Base-by-base conservation (phyloP, 2,888 invertebrate species). In the Stegana nigrithorax region DNA sequence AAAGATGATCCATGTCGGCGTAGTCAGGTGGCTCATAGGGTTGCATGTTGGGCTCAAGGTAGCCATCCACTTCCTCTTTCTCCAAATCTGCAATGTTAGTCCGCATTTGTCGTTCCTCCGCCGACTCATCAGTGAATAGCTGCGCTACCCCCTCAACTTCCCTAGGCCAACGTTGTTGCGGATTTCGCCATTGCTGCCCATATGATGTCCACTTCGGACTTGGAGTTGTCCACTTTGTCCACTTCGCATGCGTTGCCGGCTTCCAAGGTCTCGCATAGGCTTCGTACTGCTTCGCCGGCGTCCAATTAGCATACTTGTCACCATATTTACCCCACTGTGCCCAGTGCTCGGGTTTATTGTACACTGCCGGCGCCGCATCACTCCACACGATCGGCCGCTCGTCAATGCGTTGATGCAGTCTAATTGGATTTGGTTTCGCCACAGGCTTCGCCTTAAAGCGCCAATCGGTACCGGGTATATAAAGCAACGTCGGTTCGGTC, bases 401-500 rank as follows among this genome's bases (percentile, higher is more conserved):
- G 50, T 78, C 82, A 14, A 83, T 75, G 8, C 84, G 75, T n/a
- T n/a, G n/a, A 39, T 80, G 77, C 1, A 80, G 63, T 45, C 59
- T 73, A 0, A 69, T 0, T 0, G 78, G 76, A 2, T 25, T 77
- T 26, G 56, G 61, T 8, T 64, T 68, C 0, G 60, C 51, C 14
- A 78, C 67, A 4, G 75, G 74, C 50, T 78, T 78, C 1, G 79
- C 83, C 44, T 84, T 81, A 21, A 68, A 82, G 14, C 81, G 73
- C 69, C 83, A 73, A 51, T 78, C 59, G 0, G 84, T 80, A 0
- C 82, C 82, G 1, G 82, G 72, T 45, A 82, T 81, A 64, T 80
- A 79, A 3, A 82, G 73, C 23, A 73, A 72, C 0, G 75, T 68
- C 0, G 78, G 73, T 12, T 69, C 64, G 6, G 82, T 77, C 0